phyloP scores from a whole-genome alignment of 1,140 invertebrate genomes.

The Drosophila fuyamai region DNA sequence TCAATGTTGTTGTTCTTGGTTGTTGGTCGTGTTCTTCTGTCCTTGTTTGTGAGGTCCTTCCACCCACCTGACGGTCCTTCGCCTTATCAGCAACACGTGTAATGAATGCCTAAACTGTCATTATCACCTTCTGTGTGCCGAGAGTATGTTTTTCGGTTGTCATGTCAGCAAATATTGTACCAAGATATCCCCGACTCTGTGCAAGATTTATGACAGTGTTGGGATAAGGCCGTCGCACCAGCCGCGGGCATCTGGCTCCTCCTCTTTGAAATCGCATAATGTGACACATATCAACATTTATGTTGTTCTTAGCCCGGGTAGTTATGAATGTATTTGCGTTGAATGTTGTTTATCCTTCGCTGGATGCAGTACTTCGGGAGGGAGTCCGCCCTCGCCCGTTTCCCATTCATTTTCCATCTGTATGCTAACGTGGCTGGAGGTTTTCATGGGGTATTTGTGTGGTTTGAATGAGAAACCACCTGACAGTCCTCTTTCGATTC shows the following conservation, averaged over 20 bases:
- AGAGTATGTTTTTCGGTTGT: conserved; percentile 75
- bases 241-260: conserved; percentile 32
- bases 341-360: conserved; percentile 31
- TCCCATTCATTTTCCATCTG: conserved; percentile 43
- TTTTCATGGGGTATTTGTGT: not conserved
- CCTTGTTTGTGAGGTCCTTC: conserved; percentile 7
- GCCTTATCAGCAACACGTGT: conserved; percentile 82
- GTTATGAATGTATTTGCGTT: conserved; percentile 44
- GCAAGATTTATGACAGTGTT: conserved; percentile 54
- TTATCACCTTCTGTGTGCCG: conserved; percentile 73
- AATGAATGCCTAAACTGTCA: conserved; percentile 84
- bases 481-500: conserved; percentile 26
- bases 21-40: conserved; percentile 4
- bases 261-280: conserved; percentile 44
- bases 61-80: conserved; percentile 9
- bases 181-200: conserved; percentile 56
- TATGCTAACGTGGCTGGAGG: conserved; percentile 17
- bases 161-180: conserved; percentile 82
- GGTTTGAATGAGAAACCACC: not conserved
- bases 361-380: conserved; percentile 1
- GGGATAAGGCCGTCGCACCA: conserved; percentile 19
- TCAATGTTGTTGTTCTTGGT: conserved; percentile 46
- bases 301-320: conserved; percentile 49
- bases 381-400: conserved; percentile 5
- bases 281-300: conserved; percentile 79